phyloP scores from a whole-genome alignment of 2,797 vertebrate genomes.

The Australoheros facetus region DNA sequence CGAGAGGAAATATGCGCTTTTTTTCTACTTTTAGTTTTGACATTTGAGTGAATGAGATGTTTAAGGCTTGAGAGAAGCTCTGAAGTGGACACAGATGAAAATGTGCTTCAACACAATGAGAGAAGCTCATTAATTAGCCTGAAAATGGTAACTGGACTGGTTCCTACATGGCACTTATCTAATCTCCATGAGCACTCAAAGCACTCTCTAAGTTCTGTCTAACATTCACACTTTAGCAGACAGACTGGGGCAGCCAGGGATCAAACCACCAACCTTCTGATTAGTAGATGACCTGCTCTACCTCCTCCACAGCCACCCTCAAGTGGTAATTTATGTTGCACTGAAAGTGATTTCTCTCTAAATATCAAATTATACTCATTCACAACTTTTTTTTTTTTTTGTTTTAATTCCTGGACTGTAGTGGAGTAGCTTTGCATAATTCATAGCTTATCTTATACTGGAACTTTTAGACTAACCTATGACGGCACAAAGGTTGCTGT shows the following conservation, averaged over 20 bases:
- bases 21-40: conserved; percentile 1
- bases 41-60: conserved; percentile 6
- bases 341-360: neutral
- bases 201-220: no score
- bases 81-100: neutral
- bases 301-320: no score
- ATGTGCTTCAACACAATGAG: no score
- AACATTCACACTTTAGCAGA: no score
- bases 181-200: no score
- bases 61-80: neutral
- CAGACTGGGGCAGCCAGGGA: no score
- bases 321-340: neutral
- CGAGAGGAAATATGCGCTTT: conserved; percentile 14
- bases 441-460: neutral
- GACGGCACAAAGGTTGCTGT: neutral
- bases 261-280: no score
- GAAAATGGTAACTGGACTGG: no score
- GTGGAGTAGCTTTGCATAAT: neutral
- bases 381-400: no score
- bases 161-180: no score
- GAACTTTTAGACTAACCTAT: neutral
- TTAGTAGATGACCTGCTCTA: no score
- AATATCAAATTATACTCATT: neutral
- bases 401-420: neutral
- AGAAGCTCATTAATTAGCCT: no score